Evolutionary conservation across 2,888 invertebrate genomes (phyloP), one percentile per base, ranked within the genome.

Genomic region (Drosophila anomalata): DNA sequence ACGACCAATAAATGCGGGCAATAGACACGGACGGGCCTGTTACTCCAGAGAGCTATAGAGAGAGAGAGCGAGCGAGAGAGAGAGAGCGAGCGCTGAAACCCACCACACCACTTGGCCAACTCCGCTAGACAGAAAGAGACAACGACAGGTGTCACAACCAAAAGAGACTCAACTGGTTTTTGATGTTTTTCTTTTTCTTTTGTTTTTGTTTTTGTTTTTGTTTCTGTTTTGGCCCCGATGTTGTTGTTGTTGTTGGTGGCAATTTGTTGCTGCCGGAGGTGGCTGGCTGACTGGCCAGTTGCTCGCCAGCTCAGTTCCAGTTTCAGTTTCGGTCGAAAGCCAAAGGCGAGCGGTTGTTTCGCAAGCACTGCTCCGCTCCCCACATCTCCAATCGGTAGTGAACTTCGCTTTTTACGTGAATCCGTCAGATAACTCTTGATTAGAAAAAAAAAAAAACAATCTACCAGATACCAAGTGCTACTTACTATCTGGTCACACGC

Each of bases 1-100:
- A 90, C 78, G 79, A 84, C 89, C 90, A 90, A 90, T 90, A 90
- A 89, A 88, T 90, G 85, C 78, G 75, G 75, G 79, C 86, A 83
- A 75, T 78, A 81, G 77, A 75, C 54, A 62, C 51, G 50, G 39
- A 61, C 51, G 50, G 39, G 56, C 33, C 12, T 22, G 51, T 63
- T 77, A 76, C 75, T 75, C 65, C 75, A 72, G 68, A 62, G 46
- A 31, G 22, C n/a, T 58, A 39, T 69, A 2, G 20, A 41, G 50
- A 42, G 51, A 31, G 47, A 20, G 9, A 47, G 31, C 17, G 29
- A 33, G 29, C 42, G 26, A 17, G 9, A 56, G 26, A 9, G 39
- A 31, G 62, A 48, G 33, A 11, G 53, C 17, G 41, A 41, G 36
- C 51, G 39, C 11, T 12, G 17, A 29, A 75, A 75, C 52, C 55